phyloP scores from a whole-genome alignment of 1,140 invertebrate species.

The Medauroidea extradentata region DNA sequence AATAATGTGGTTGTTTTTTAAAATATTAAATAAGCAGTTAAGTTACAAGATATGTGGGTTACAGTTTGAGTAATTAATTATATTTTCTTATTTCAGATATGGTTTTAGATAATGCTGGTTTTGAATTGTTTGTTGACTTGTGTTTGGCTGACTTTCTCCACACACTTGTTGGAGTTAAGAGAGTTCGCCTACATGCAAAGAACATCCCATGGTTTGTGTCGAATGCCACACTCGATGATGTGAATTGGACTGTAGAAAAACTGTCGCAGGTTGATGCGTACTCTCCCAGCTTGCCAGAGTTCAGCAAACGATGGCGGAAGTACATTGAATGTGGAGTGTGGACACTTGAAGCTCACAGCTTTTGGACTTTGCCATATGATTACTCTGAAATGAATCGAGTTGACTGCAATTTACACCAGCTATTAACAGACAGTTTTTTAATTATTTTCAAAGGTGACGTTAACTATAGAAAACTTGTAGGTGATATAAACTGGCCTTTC shows the following conservation, averaged over 20 bases:
- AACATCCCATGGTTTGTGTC: conserved; percentile 95
- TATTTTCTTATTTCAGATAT: conserved; percentile 55
- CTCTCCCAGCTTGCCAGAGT: too few relatives aligned
- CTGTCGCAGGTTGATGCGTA: too few relatives aligned
- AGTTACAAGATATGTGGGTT: too few relatives aligned
- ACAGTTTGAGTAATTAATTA: too few relatives aligned
- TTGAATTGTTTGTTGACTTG: conserved; percentile 89
- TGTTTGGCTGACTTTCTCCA: conserved; percentile 79
- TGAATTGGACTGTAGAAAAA: conserved; percentile 53
- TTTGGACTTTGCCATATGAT: conserved; percentile 83
- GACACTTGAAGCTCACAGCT: conserved; percentile 56
- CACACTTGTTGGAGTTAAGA: conserved; percentile 56
- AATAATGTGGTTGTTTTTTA: too few relatives aligned
- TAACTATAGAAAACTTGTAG: conserved; percentile 91
- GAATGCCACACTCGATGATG: conserved; percentile 75
- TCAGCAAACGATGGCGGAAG: conserved; percentile 46
- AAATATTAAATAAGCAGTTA: too few relatives aligned
- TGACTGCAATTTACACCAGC: conserved; percentile 64
- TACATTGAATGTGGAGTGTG: conserved; percentile 49
- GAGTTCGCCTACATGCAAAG: conserved; percentile 84
- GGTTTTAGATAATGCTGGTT: conserved; percentile 89
- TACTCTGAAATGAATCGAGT: conserved; percentile 72
- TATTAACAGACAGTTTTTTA: conserved; percentile 62
- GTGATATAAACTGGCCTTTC: conserved; percentile 79
- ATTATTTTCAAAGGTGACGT: conserved; percentile 94